A percentile compares a stretch with the other conserved stretches of the same genome.
Conservation (phyloP, 1,140 invertebrate species). For the Chrysoperla carnea region DNA sequence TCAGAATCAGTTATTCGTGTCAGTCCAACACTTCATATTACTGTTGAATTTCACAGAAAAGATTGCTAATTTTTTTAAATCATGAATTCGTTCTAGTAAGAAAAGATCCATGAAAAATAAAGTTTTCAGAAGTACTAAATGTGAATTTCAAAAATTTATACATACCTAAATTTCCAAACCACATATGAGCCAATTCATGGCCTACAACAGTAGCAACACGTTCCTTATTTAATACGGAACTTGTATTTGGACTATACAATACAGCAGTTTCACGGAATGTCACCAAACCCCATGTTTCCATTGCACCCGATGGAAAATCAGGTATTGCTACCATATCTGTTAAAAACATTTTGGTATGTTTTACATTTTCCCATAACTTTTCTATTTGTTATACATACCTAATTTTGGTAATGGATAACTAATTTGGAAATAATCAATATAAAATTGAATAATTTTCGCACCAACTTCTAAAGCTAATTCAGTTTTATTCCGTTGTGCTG, state of each 20-base stretch:
- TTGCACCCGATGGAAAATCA: slow-evolving; percentile 87
- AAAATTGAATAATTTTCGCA: slow-evolving; percentile 65
- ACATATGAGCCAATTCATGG: slow-evolving; percentile 87
- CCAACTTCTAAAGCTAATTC: slow-evolving; percentile 63
- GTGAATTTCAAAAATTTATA: background rate
- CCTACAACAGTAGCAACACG: slow-evolving; percentile 63
- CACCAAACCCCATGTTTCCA: slow-evolving; percentile 87
- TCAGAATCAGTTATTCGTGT: too few species aligned
- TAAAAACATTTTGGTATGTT: background rate
- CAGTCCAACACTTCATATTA: background rate
- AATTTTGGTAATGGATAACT: slow-evolving; percentile 75
- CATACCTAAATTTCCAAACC: slow-evolving; percentile 72
- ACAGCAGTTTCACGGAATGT: slow-evolving; percentile 71
- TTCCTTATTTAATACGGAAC: slow-evolving; percentile 57
- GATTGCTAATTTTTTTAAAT: too few species aligned
- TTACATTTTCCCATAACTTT: background rate
- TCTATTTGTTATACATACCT: slow-evolving; percentile 32
- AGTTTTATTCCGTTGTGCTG: slow-evolving; percentile 54
- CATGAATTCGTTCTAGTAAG: too few species aligned
- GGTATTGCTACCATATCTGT: slow-evolving; percentile 84
- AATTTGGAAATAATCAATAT: slow-evolving; percentile 71
- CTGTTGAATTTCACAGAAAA: background rate
- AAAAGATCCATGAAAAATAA: too few species aligned
- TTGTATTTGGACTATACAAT: slow-evolving; percentile 46
- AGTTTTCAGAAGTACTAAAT: too few species aligned